phyloP scores from a whole-genome alignment of 2,888 invertebrate genomes.

The Tricholauxania praeusta region DNA sequence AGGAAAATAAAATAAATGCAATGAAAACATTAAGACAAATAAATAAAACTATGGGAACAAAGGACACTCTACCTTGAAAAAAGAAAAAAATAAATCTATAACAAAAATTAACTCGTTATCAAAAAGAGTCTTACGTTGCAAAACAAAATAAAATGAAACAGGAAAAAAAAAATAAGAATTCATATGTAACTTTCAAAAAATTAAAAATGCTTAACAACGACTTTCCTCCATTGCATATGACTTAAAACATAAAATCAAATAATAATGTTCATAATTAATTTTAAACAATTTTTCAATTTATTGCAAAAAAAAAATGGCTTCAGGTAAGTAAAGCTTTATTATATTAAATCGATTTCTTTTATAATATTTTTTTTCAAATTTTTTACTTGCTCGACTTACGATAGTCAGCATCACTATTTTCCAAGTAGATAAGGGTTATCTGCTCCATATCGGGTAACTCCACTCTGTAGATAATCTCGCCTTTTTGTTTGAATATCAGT shows the following conservation, averaged over 20 bases:
- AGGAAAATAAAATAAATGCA: too few species aligned
- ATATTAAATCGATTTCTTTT: constrained; percentile 36
- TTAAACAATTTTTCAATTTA: constrained; percentile 25
- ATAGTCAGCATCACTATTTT: constrained; percentile 76
- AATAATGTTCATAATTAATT: constrained; percentile 28
- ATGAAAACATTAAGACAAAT: not conserved
- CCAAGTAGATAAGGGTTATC: constrained; percentile 93
- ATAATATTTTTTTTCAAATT: constrained; percentile 47
- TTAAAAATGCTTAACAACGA: constrained; percentile 22
- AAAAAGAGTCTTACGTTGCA: too few species aligned
- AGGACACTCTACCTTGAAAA: not conserved
- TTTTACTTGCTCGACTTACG: constrained; percentile 69
- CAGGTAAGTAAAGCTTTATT: not conserved
- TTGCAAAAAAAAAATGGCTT: constrained; percentile 15
- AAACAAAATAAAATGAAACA: constrained; percentile 9
- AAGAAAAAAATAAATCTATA: too few species aligned
- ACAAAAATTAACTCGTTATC: too few species aligned
- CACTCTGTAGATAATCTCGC: constrained; percentile 94
- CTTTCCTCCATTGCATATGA: constrained; percentile 10
- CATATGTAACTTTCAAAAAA: not conserved
- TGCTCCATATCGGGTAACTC: constrained; percentile 94
- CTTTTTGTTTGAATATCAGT: constrained; percentile 66
- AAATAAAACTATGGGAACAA: not conserved
- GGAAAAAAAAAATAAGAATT: constrained; percentile 9
- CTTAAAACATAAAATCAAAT: constrained; percentile 29